These are phyloP conservation scores for Salminus brasiliensis DNA, from an alignment of 2,113 vertebrate genomes.

Conservation along the genomic window DNA sequence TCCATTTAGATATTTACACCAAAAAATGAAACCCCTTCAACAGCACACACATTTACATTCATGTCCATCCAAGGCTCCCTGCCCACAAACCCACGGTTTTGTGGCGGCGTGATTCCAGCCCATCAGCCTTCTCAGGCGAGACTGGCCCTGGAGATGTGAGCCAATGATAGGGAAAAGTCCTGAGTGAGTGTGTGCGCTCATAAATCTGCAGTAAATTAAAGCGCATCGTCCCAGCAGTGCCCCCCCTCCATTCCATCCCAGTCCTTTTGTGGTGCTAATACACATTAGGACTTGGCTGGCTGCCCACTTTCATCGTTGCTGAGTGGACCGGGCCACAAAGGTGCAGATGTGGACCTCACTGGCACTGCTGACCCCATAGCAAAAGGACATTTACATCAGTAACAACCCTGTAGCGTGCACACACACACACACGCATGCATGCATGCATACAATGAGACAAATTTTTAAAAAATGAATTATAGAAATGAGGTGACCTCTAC, in stretches of 20 bases:
- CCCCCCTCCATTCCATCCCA: slow-evolving; percentile 48
- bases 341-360: slow-evolving; percentile 57
- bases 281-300: slow-evolving; percentile 61
- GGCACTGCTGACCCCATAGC: slow-evolving; percentile 33
- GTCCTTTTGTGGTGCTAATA: slow-evolving; percentile 65
- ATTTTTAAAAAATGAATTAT: no score
- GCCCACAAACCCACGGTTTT: slow-evolving; percentile 46
- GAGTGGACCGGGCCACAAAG: slow-evolving; percentile 52
- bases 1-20: slow-evolving; percentile 14
- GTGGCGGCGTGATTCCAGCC: slow-evolving; percentile 61
- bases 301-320: slow-evolving; percentile 57
- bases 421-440: slow-evolving; percentile 16
- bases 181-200: slow-evolving; percentile 47
- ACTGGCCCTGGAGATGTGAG: slow-evolving; percentile 48
- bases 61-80: slow-evolving; percentile 12
- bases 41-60: slow-evolving; percentile 51
- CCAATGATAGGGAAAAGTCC: slow-evolving; percentile 47
- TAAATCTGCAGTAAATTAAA: slow-evolving; percentile 71
- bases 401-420: slow-evolving; percentile 25
- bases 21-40: background rate
- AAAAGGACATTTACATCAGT: slow-evolving; percentile 48
- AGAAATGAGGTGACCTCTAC: background rate
- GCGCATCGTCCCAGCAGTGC: slow-evolving; percentile 54
- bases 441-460: no score
- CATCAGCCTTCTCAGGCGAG: slow-evolving; percentile 52